Conservation (phyloP, 2,888 invertebrate genomes). For the Phorcus lineatus region DNA sequence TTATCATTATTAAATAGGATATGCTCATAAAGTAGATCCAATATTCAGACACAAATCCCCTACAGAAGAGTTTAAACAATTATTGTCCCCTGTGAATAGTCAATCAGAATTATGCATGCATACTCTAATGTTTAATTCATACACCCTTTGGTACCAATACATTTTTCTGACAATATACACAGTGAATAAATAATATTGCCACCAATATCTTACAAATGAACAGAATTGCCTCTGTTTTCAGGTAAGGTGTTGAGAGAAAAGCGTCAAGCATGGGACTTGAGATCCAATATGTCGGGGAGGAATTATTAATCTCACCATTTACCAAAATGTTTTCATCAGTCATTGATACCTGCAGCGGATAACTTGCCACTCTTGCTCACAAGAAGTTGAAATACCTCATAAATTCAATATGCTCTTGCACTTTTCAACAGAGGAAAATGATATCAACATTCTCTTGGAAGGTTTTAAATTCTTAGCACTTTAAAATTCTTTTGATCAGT, state of each 20-base stretch:
- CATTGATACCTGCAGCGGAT: not conserved
- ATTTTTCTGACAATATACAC: slow-evolving; percentile 23
- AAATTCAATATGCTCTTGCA: no score
- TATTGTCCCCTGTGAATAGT: not conserved
- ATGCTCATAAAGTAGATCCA: no score
- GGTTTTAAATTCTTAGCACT: slow-evolving; percentile 3
- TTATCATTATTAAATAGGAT: no score
- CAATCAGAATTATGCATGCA: not conserved
- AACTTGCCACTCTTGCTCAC: not conserved
- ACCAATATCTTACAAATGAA: not conserved
- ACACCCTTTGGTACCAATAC: not conserved
- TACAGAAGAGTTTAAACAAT: not conserved
- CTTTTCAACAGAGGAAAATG: not conserved
- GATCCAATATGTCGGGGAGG: not conserved
- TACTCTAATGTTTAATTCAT: slow-evolving; percentile 2
- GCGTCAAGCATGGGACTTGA: not conserved
- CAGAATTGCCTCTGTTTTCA: not conserved
- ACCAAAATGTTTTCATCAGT: not conserved
- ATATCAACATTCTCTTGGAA: not conserved
- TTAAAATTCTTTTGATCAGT: no score
- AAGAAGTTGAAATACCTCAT: no score
- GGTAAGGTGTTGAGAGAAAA: not conserved
- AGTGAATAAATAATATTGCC: slow-evolving; percentile 18
- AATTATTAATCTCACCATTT: not conserved
- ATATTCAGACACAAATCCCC: no score